Conservation (phyloP, 30 jellyfish, hydroid and myxozoan genomes). For the Catostylus mosaicus region DNA sequence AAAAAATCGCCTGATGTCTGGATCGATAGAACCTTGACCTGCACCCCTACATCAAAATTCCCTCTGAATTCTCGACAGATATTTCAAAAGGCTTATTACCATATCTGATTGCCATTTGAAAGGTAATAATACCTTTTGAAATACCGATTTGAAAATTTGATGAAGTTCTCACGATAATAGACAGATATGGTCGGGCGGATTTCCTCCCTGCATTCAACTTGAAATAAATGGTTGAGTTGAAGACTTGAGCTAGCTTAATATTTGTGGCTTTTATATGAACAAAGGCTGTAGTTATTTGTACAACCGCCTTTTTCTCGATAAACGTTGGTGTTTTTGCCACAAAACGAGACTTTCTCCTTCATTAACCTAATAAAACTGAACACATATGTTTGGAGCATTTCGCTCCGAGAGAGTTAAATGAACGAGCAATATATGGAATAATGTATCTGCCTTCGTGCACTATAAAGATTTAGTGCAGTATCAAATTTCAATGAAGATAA, state of each 20-base stretch:
- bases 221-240: not conserved
- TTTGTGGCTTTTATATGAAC: not conserved
- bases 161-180: not conserved
- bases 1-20: too few species aligned
- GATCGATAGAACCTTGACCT: too few species aligned
- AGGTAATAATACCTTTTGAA: not conserved
- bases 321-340: not conserved
- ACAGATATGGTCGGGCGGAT: not conserved
- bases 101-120: not conserved
- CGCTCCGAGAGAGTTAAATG: too few species aligned
- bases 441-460: too few species aligned
- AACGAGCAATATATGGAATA: too few species aligned
- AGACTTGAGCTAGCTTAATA: not conserved
- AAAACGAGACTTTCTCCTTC: too few species aligned
- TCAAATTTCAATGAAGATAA: constrained; percentile 1
- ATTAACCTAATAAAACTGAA: too few species aligned
- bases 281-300: not conserved
- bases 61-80: too few species aligned
- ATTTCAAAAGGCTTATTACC: too few species aligned
- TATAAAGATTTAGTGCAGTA: too few species aligned
- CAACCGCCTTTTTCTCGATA: not conserved
- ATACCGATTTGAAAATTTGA: not conserved
- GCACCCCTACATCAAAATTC: too few species aligned
- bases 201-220: not conserved
- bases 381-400: too few species aligned